Evolutionary conservation across 2,888 invertebrate genomes (phyloP), one percentile per base, ranked within the genome.

Genomic region (Nebria brevicollis): DNA sequence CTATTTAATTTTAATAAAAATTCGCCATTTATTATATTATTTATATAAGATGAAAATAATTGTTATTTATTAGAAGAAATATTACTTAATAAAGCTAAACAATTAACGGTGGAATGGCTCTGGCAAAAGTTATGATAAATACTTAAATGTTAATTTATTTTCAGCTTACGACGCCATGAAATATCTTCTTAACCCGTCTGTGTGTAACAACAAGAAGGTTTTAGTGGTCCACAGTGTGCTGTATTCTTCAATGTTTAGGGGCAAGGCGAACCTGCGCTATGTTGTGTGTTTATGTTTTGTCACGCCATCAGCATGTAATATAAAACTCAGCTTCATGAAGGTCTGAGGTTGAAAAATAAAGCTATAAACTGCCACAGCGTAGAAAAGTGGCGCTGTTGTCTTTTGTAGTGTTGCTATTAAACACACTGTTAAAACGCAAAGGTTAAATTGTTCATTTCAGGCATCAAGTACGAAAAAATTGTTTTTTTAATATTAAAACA

Each of bases 271-370:
- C 11, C 54, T 54, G 54, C 54, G 8, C 54, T 54, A 13, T 54
- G 54, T 54, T 54, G 7, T 54, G 54, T 54, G 54, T 54, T 54
- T 54, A 54, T 54, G 54, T 54, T 54, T 54, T 54, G 54, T 54
- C 54, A 54, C 54, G 54, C 54, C 54, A 54, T 54, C 54, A 54
- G 7, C 54, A 54, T 54, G 54, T 54, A 54, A 54, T 54, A 54
- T 54, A 54, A 54, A 54, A 54, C 54, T 54, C 54, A 54, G 13
- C 8, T 54, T 54, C 54, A 54, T 13, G 54, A 54, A 54, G 54
- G 54, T 54, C 54, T 54, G 54, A 54, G 54, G 54, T 54, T 54
- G 54, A 54, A 54, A 54, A 54, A 54, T 54, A 54, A 54, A 54
- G 54, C 54, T 54, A 54, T 54, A 54, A 54, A 54, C 54, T 54